Conservation (phyloP, 2,888 invertebrate genomes). For the Kryphioiulus occultus region DNA sequence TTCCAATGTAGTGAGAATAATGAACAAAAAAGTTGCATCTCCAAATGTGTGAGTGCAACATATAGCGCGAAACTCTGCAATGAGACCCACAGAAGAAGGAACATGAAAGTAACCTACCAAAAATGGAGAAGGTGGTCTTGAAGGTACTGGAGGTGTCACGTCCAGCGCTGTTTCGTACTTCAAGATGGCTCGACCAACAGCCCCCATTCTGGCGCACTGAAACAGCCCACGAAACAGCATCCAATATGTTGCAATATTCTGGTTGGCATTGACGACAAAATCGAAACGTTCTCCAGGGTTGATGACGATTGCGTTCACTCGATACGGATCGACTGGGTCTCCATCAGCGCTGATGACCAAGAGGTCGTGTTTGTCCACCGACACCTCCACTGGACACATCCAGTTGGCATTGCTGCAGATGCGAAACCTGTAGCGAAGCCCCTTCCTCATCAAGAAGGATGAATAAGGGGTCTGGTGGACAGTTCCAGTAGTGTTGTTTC, state of each 20-base stretch:
- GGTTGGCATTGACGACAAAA: constrained; percentile 79
- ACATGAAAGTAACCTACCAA: background rate
- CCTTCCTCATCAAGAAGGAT: constrained; percentile 63
- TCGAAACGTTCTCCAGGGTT: constrained; percentile 91
- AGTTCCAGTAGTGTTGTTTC: constrained; percentile 58
- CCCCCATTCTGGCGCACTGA: constrained; percentile 78
- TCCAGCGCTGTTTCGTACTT: constrained; percentile 73
- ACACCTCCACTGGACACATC: constrained; percentile 84
- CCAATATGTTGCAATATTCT: constrained; percentile 84
- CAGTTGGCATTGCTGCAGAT: constrained; percentile 85
- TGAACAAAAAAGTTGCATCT: too few species aligned
- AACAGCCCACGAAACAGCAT: constrained; percentile 83
- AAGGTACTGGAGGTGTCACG: constrained; percentile 58
- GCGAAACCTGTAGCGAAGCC: constrained; percentile 79
- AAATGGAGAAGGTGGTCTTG: background rate
- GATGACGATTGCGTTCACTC: constrained; percentile 73
- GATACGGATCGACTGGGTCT: constrained; percentile 75
- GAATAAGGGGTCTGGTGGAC: constrained; percentile 52
- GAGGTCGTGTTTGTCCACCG: constrained; percentile 82
- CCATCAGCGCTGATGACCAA: constrained; percentile 81
- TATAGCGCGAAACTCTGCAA: too few species aligned
- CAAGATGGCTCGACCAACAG: constrained; percentile 70
- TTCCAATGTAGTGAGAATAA: too few species aligned
- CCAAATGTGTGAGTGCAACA: too few species aligned
- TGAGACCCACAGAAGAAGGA: too few species aligned